Conservation (phyloP, 2,797 vertebrate genomes). For the Semaprochilodus insignis region DNA sequence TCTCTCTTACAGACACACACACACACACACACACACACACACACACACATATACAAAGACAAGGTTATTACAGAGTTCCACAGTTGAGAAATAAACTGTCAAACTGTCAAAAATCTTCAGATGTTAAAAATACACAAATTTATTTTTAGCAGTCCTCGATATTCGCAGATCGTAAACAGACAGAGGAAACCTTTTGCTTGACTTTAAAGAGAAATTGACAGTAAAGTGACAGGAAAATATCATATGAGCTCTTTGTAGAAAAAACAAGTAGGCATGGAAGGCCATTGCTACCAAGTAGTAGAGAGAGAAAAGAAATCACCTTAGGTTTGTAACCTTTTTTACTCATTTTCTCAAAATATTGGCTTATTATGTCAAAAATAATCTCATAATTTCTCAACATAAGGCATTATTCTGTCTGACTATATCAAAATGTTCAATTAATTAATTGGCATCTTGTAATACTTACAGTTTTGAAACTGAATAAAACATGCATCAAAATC, state of each 20-base stretch:
- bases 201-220: neutral
- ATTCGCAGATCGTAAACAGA: neutral
- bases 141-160: neutral
- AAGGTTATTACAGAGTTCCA: neutral
- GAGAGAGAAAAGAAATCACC: too few relatives aligned
- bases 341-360: too few relatives aligned
- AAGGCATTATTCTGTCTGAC: too few relatives aligned
- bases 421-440: too few relatives aligned
- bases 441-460: too few relatives aligned
- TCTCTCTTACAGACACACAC: neutral
- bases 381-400: too few relatives aligned
- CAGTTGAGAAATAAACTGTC: neutral
- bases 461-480: too few relatives aligned
- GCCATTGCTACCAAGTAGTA: neutral
- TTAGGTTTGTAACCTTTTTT: too few relatives aligned
- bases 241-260: neutral
- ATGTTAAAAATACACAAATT: neutral
- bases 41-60: constrained; percentile 20
- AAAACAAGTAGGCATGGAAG: neutral
- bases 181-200: neutral
- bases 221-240: neutral
- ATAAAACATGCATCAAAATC: too few relatives aligned
- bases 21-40: constrained; percentile 32
- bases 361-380: too few relatives aligned
- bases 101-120: neutral